Evolutionary conservation across 2,888 invertebrate species (phyloP).

Genomic region (Gastrophysa polygoni): DNA sequence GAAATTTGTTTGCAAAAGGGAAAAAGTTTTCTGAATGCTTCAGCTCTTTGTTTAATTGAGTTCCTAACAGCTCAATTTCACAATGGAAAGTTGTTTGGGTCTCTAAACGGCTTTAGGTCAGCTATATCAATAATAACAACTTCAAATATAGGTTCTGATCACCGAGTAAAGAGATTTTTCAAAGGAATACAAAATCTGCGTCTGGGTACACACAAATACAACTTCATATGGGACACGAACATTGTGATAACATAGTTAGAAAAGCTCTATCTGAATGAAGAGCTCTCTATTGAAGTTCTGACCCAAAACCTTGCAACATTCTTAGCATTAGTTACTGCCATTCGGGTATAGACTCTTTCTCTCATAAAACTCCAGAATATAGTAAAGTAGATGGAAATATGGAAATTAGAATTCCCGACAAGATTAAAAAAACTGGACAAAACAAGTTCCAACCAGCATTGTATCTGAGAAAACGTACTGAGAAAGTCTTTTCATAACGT

Average conservation of each 20-base stretch:
- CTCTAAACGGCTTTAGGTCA: constrained; percentile 6
- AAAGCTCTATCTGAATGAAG: background rate
- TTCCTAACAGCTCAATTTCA: background rate
- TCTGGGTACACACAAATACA: constrained; percentile 13
- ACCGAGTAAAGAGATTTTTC: background rate
- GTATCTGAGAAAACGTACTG: too few relatives aligned
- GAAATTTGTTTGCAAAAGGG: background rate
- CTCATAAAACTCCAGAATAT: background rate
- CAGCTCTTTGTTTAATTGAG: too few relatives aligned
- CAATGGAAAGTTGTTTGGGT: background rate
- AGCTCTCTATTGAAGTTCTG: too few relatives aligned
- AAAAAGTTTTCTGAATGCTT: background rate
- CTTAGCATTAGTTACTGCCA: too few relatives aligned
- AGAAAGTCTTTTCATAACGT: too few relatives aligned
- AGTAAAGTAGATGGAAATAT: too few relatives aligned
- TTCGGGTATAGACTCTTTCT: background rate
- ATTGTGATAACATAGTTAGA: background rate
- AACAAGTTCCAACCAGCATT: too few relatives aligned
- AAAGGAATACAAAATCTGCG: constrained; percentile 13
- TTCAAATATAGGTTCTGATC: background rate
- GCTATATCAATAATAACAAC: constrained; percentile 1
- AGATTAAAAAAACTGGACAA: too few relatives aligned
- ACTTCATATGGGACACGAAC: constrained; percentile 17
- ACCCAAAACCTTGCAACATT: too few relatives aligned
- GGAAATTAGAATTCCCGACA: too few relatives aligned